Evolutionary conservation across 2,113 vertebrate genomes (phyloP).

Genomic region (Pagrus major): DNA sequence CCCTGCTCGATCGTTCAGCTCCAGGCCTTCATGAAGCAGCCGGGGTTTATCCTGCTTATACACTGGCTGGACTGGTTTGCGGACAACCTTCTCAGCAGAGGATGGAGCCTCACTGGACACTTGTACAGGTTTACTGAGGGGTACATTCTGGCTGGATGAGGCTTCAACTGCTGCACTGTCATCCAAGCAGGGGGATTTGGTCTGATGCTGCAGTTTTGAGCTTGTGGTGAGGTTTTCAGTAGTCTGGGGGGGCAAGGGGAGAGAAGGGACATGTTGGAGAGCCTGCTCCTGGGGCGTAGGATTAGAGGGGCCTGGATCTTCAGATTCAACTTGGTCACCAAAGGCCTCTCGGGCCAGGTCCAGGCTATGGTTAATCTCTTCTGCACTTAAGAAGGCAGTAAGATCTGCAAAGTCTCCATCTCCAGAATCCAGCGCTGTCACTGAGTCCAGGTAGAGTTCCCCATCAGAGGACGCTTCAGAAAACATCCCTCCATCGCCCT

Average conservation of each 20-base stretch:
- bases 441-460: slow-evolving; percentile 87
- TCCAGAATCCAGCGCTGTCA: slow-evolving; percentile 85
- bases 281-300: slow-evolving; percentile 73
- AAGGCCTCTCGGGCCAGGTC: slow-evolving; percentile 93
- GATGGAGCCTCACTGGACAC: slow-evolving; percentile 76
- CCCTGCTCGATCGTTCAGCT: slow-evolving; percentile 78
- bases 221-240: slow-evolving; percentile 69
- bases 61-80: slow-evolving; percentile 71
- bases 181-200: slow-evolving; percentile 50
- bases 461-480: slow-evolving; percentile 87
- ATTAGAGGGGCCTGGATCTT: slow-evolving; percentile 65
- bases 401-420: slow-evolving; percentile 87
- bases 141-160: slow-evolving; percentile 64
- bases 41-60: slow-evolving; percentile 86
- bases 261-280: slow-evolving; percentile 64
- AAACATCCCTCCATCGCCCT: slow-evolving; percentile 78
- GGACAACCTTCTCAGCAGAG: slow-evolving; percentile 59
- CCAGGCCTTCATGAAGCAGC: slow-evolving; percentile 78
- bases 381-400: slow-evolving; percentile 93
- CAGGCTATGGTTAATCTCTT: slow-evolving; percentile 94
- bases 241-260: slow-evolving; percentile 35
- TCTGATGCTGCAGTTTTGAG: slow-evolving; percentile 48
- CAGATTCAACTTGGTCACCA: slow-evolving; percentile 64
- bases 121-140: slow-evolving; percentile 75
- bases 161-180: slow-evolving; percentile 56